phyloP scores from a whole-genome alignment of 2,113 vertebrate species.

The Leptosomus discolor region DNA sequence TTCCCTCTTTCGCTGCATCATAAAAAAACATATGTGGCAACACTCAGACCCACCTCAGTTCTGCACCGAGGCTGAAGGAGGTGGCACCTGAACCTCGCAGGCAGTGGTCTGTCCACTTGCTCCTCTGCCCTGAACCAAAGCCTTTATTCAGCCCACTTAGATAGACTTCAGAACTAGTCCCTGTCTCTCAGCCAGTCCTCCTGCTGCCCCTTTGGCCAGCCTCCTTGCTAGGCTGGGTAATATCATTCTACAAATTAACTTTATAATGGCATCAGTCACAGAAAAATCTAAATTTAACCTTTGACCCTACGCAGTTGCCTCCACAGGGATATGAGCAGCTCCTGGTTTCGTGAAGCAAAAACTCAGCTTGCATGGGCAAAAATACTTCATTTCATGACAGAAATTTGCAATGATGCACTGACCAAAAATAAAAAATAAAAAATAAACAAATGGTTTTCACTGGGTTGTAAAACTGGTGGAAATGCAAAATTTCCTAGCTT shows the following conservation, averaged over 20 bases:
- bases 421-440: background rate
- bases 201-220: background rate
- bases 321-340: background rate
- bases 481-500: slow-evolving; percentile 41
- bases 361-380: background rate
- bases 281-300: background rate
- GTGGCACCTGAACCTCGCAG: background rate
- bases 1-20: background rate
- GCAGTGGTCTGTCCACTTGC: background rate
- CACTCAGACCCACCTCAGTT: background rate
- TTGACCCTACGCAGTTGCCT: background rate
- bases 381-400: background rate
- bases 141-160: background rate
- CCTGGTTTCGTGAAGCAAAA: background rate
- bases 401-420: background rate
- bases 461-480: slow-evolving; percentile 28
- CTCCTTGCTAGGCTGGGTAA: background rate
- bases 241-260: background rate
- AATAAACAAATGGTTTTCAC: background rate
- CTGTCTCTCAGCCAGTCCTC: background rate
- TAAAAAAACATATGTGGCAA: background rate
- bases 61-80: background rate
- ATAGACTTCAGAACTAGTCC: background rate
- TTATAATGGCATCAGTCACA: background rate
- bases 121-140: background rate